phyloP scores from a whole-genome alignment of 2,888 invertebrate genomes.

The Aethes cnicana region DNA sequence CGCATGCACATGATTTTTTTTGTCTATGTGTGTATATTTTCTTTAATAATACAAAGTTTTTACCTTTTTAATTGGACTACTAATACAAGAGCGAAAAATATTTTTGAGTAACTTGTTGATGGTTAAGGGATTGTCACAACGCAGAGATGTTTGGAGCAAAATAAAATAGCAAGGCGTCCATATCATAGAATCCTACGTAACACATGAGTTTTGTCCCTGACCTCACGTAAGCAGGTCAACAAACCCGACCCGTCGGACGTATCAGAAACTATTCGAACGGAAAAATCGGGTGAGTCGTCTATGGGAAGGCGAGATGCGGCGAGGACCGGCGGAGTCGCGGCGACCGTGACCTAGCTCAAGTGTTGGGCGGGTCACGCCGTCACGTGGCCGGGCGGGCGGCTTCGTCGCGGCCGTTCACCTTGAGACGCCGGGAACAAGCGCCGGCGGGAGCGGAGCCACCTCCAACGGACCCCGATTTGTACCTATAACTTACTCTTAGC shows the following conservation, averaged over 20 bases:
- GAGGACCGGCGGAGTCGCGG: constrained; percentile 58
- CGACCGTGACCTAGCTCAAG: constrained; percentile 80
- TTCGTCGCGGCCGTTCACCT: constrained; percentile 73
- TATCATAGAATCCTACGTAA: neutral
- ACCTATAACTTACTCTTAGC: no score
- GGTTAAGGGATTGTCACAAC: no score
- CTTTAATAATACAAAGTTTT: no score
- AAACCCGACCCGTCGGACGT: constrained; percentile 55
- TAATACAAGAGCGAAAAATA: no score
- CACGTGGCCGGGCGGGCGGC: constrained; percentile 73
- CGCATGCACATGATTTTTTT: no score
- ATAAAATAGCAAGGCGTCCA: no score
- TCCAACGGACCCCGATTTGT: no score
- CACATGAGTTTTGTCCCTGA: constrained; percentile 52
- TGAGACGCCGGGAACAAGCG: constrained; percentile 57
- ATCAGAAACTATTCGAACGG: constrained; percentile 75
- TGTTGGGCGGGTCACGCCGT: constrained; percentile 65
- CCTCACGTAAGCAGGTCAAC: constrained; percentile 64
- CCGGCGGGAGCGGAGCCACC: constrained; percentile 49
- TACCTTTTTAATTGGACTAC: no score
- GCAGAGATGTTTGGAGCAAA: no score
- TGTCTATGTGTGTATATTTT: no score
- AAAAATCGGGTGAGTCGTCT: constrained; percentile 67
- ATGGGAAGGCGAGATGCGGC: constrained; percentile 53
- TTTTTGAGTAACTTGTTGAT: no score